phyloP scores from a whole-genome alignment of 2,888 invertebrate species.

The Cataglyphis altisquamis region DNA sequence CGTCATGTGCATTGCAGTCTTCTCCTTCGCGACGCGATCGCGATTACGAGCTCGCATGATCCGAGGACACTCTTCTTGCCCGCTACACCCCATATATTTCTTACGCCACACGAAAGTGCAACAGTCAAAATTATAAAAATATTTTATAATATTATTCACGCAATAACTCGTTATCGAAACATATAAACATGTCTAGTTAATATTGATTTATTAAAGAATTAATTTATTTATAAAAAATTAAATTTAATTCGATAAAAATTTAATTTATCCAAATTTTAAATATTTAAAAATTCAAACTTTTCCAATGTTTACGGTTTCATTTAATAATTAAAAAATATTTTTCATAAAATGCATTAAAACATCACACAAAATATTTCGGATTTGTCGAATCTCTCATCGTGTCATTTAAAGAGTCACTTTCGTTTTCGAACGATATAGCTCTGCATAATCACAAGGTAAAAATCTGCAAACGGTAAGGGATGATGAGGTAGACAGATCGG shows the following conservation, averaged over 20 bases:
- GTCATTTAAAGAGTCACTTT: conserved; percentile 31
- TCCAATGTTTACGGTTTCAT: not conserved
- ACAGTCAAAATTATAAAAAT: not conserved
- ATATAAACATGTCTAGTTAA: not conserved
- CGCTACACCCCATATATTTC: not conserved
- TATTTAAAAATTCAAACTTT: not conserved
- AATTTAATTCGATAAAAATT: not conserved
- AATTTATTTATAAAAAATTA: not conserved
- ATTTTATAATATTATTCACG: not conserved
- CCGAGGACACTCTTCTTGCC: conserved; percentile 18
- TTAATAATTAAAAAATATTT: not conserved
- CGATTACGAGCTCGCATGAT: conserved; percentile 30
- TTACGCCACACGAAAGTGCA: not conserved
- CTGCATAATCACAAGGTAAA: too few species aligned
- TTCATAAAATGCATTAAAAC: not conserved
- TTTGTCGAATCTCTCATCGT: not conserved
- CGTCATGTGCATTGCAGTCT: conserved; percentile 50
- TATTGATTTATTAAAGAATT: not conserved
- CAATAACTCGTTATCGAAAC: not conserved
- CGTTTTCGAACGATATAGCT: conserved; percentile 2
- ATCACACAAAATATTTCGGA: not conserved
- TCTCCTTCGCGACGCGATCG: not conserved
- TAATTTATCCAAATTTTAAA: not conserved
- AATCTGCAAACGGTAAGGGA: not conserved
- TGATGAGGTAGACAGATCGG: not conserved